Evolutionary conservation across 2,113 vertebrate genomes (phyloP), one percentile per base, ranked within the genome.

Genomic region (Dicrurus megarhynchus): DNA sequence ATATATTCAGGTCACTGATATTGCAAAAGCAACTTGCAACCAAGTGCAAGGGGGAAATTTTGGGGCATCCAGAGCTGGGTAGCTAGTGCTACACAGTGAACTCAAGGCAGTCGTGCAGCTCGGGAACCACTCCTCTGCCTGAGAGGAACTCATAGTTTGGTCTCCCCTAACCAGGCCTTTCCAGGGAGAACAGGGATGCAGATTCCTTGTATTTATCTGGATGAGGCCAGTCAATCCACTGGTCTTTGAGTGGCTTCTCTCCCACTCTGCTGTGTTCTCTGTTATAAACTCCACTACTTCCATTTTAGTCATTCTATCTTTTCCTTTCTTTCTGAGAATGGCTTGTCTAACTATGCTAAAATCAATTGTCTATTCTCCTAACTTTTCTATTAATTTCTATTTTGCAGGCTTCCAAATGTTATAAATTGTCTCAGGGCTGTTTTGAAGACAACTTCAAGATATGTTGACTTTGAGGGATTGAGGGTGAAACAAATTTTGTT

Each of bases 1-100:
- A 74, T 96, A 75, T 96, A 97, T 97, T 96, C 92, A 96, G 97
- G 97, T 97, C 97, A 97, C 88, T 87, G 97, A 93, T 97, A 91
- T 7, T 93, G 85, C 79, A 97, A 87, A 91, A 97, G 88, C 87
- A 97, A 89, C 88, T 91, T 5, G 2, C 56, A 95, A 65, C 71
- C 87, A 63, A 95, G 81, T 96, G 69, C 53, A 83, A 53, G n/a
- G 32, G 42, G 60, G 23, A 85, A 94, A 85, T 89, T 97, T 78
- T 68, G 32, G 92, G 93, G 73, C 79, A 95, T 84, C 46, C 81
- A 84, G 46, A 30, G 30, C 24, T 84, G 27, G 44, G 46, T 49
- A 57, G 8, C 44, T 67, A 41, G 69, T 9, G 19, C 56, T 71
- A 35, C 22, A 16, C 30, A 44, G 55, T 2, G 13, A 73, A 37